Evolutionary conservation across 2,888 invertebrate genomes (phyloP).

Genomic region (Octodonta nipae): DNA sequence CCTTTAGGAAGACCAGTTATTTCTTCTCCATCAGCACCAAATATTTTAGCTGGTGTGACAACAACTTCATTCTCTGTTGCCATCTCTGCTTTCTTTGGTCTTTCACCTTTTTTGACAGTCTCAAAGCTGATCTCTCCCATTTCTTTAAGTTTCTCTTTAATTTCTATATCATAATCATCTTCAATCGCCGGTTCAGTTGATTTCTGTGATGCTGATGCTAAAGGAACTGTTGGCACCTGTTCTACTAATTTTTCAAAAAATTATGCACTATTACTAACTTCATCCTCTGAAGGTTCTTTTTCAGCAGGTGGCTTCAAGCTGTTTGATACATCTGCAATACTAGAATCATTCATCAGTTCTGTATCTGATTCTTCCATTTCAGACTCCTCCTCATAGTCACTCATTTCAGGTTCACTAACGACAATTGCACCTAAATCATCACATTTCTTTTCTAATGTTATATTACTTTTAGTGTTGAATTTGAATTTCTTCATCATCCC

Average conservation of each 20-base stretch:
- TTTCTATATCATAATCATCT: conserved; percentile 42
- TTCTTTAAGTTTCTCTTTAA: conserved; percentile 49
- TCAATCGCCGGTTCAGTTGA: no score
- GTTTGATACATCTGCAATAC: no score
- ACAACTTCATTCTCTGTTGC: conserved; percentile 66
- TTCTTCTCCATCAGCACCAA: conserved; percentile 24
- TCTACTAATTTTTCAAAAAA: conserved; percentile 30
- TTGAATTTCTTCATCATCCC: no score
- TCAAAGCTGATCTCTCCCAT: conserved; percentile 43
- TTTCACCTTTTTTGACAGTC: conserved; percentile 35
- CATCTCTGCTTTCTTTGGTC: conserved; percentile 30
- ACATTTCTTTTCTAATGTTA: conserved; percentile 19
- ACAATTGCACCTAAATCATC: conserved; percentile 18
- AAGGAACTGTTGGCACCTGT: no score
- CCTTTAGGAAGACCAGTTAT: conserved; percentile 22
- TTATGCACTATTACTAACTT: conserved; percentile 31
- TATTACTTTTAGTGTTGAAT: conserved; percentile 23
- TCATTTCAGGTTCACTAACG: conserved; percentile 31
- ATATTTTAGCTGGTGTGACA: conserved; percentile 48
- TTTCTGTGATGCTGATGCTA: no score
- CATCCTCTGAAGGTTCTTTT: conserved; percentile 22
- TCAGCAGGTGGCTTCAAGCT: no score
- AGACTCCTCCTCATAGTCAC: conserved; percentile 31
- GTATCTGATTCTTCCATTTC: conserved; percentile 33
- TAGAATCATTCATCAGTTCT: no score